Base-by-base conservation (phyloP, 2,888 invertebrate species). In the Orthosia incerta region DNA sequence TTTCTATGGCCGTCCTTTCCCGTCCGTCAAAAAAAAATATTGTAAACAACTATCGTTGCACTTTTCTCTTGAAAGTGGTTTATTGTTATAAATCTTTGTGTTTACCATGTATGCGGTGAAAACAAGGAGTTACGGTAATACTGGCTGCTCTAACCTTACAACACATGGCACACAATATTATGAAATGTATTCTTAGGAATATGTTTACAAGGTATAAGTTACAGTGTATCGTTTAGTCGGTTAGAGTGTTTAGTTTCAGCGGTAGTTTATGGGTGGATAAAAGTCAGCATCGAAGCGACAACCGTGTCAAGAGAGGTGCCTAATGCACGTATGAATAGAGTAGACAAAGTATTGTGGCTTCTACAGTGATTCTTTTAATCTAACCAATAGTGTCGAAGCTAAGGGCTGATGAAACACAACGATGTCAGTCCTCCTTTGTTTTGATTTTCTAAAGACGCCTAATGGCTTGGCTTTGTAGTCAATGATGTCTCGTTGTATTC, bases 201-300 rank as follows among this genome's bases (percentile, higher is more conserved):
- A 11, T 2, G 1, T 0, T 0, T 0, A 20, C 60, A 64, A 26
- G 12, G 18, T 31, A 69, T 4, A 56, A 65, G 60, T 60, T 71
- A 2, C 5, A 45, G 46, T 26, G 12, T n/a, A 9, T 46, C 0
- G 3, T 23, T 39, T 1, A 45, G 59, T 50, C 39, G 3, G 20
- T 50, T 64, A 31, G 16, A 50, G 9, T 45, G 13, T 74, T 80
- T 16, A n/a, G 13, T 31, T 46, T 13, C n/a, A 53, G 12, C 20
- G 16, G 15, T 48, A 13, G 13, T 20, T 68, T 9, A 23, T 23
- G 61, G 45, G 55, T 68, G 53, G 39, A 50, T 80, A 45, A 23
- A 64, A 63, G 46, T 57, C 60, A 67, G 67, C 62, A 65, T 71
- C 55, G 57, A 60, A 56, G 72, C 63, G 60, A 61, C 65, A 84